phyloP scores from a whole-genome alignment of 2,113 vertebrate species.

The Hymenochirus boettgeri region DNA sequence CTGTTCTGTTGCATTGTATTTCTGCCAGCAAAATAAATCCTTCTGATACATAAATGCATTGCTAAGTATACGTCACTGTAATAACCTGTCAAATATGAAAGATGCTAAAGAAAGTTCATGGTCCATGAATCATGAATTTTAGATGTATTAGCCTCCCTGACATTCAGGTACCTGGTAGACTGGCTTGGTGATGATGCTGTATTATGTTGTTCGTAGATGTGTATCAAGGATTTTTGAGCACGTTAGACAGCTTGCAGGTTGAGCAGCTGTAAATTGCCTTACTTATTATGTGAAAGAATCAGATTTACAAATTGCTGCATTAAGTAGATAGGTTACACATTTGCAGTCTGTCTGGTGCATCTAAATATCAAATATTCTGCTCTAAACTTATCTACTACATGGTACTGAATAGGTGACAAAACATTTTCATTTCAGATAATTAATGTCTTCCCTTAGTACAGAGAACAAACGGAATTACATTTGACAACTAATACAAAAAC shows the following conservation, averaged over 20 bases:
- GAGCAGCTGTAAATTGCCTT: constrained; percentile 12
- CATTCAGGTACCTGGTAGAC: constrained; percentile 34
- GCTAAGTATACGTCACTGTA: constrained; percentile 39
- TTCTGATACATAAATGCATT: constrained; percentile 40
- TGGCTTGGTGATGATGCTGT: constrained; percentile 26
- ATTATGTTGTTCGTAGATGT: constrained; percentile 20
- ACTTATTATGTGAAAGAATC: constrained; percentile 33
- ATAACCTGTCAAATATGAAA: constrained; percentile 40
- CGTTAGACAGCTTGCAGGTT: constrained; percentile 13
- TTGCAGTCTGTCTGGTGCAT: constrained; percentile 7
- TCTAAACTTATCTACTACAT: constrained; percentile 18
- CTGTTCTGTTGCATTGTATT: constrained; percentile 40
- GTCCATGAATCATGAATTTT: constrained; percentile 42
- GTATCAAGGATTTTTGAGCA: constrained; percentile 16
- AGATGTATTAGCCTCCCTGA: constrained; percentile 32
- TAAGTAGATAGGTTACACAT: constrained; percentile 15
- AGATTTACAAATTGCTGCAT: constrained; percentile 27
- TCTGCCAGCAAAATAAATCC: constrained; percentile 41
- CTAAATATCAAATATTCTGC: constrained; percentile 15
- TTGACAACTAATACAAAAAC: constrained; percentile 8
- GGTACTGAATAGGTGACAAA: constrained; percentile 1
- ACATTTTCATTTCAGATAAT: neutral
- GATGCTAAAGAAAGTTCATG: constrained; percentile 41
- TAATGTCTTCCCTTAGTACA: constrained; percentile 3
- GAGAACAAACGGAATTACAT: neutral